Base-by-base conservation (phyloP, 23 tunicate species). In the Styela clava region DNA sequence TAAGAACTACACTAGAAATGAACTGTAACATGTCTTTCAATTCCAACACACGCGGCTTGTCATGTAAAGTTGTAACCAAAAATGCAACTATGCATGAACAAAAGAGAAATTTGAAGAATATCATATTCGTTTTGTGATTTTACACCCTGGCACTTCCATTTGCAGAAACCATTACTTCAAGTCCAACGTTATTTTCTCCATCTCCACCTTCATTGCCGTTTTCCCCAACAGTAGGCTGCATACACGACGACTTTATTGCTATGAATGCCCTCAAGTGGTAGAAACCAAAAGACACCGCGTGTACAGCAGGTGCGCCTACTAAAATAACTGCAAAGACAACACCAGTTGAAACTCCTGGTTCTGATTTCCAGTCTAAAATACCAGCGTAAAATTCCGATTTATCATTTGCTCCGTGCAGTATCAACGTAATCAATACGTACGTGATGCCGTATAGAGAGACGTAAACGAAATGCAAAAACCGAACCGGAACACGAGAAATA, bases 401-500 rank as follows among this genome's bases (percentile, higher is more conserved):
- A 9, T 23, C 52, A 25, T 56, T 2, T 25, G 64, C 1, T 52
- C 81, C 81, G 2, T 76, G 81, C 9, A 76, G 65, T 0, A 1
- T 76, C 16, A 76, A 56, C n/a, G 81, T 76, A 21, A 76, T 7
- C 22, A 36, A 7, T 0, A 44, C 32, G 67, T 76, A 76, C 62
- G 44, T 18, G n/a, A 76, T 36, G 16, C 65, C 81, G 37, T 26
- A 76, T 76, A 44, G 19, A 23, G 67, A 1, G 12, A 51, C 65
- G 64, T 76, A 76, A 16, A 76, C 37, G 27, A 76, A 35, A 56
- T 76, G 81, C 24, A 76, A 64, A 76, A 76, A 12, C 0, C 81
- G 64, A 18, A 76, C 37, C 5, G 81, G 81, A 5, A 76, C 44
- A 18, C 81, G 1, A 29, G 31, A 44, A 1, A 76, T 44, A 28